Evolutionary conservation across 2,888 invertebrate genomes (phyloP).

Genomic region (Lapara coniferarum): DNA sequence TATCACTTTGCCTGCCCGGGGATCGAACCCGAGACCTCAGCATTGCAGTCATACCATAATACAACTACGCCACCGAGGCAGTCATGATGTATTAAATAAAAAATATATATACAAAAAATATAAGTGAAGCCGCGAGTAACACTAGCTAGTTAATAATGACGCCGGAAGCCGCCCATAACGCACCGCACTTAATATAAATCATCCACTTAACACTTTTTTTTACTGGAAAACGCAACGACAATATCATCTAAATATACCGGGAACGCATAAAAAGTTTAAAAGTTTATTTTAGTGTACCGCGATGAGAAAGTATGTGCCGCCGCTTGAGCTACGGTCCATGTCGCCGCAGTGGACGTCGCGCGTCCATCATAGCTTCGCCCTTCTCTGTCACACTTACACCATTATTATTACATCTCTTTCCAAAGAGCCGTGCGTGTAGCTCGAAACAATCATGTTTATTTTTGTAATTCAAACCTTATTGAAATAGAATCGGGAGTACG

Average conservation of each 20-base stretch:
- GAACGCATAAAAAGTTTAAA: slow-evolving; percentile 73
- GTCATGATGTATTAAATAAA: slow-evolving; percentile 1
- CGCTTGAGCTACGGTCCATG: slow-evolving; percentile 73
- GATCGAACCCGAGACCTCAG: no score
- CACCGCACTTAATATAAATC: slow-evolving; percentile 78
- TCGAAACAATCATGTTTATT: slow-evolving; percentile 75
- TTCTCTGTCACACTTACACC: slow-evolving; percentile 52
- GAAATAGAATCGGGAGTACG: slow-evolving; percentile 43
- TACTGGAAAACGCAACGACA: slow-evolving; percentile 66
- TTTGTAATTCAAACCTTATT: slow-evolving; percentile 65
- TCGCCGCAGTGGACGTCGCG: slow-evolving; percentile 66
- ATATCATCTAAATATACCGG: slow-evolving; percentile 77
- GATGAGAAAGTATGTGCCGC: slow-evolving; percentile 79
- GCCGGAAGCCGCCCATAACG: slow-evolving; percentile 76
- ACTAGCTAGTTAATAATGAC: slow-evolving; percentile 64
- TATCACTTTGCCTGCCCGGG: no score
- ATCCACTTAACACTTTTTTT: slow-evolving; percentile 81
- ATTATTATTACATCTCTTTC: slow-evolving; percentile 44
- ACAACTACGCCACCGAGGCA: no score
- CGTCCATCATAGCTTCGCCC: slow-evolving; percentile 71
- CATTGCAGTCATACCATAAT: no score
- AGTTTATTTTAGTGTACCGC: slow-evolving; percentile 76
- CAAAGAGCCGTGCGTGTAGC: slow-evolving; percentile 64
- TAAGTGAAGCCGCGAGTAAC: slow-evolving; percentile 12
- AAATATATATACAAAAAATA: slow-evolving; percentile 37